phyloP scores from a whole-genome alignment of 2,113 vertebrate genomes.

The Passer domesticus region DNA sequence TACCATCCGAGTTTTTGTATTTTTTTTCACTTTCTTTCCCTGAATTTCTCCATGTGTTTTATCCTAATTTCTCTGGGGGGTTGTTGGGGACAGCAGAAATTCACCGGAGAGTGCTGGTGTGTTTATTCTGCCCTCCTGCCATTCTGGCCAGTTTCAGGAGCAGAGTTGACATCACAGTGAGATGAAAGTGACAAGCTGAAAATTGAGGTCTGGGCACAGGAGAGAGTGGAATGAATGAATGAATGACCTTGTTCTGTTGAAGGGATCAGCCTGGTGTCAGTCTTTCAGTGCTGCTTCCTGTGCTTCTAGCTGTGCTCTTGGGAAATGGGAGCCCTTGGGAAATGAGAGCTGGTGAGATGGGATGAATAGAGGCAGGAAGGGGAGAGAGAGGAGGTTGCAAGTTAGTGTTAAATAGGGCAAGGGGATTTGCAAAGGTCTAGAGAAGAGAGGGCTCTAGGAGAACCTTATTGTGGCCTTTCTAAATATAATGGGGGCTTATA shows the following conservation, averaged over 20 bases:
- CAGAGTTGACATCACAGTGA: neutral
- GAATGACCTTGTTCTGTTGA: neutral
- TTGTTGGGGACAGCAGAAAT: neutral
- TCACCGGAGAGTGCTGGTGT: neutral
- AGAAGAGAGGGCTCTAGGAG: neutral
- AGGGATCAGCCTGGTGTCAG: neutral
- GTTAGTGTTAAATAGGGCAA: neutral
- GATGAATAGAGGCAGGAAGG: neutral
- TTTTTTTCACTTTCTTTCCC: neutral
- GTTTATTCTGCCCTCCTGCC: neutral
- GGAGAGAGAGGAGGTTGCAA: neutral
- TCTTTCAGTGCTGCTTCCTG: neutral
- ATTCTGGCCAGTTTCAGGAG: neutral
- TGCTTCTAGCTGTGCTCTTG: fast-evolving
- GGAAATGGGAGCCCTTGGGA: neutral
- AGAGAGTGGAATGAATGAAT: neutral
- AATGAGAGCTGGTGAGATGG: neutral
- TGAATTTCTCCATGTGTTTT: fast-evolving
- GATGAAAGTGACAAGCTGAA: neutral
- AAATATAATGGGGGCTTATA: fast-evolving
- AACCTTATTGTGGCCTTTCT: neutral
- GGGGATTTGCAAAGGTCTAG: neutral
- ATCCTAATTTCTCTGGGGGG: neutral
- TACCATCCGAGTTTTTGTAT: fast-evolving
- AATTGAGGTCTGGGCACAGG: neutral